Base-by-base conservation (phyloP, 2,888 invertebrate genomes). In the Flexamia atlantica region DNA sequence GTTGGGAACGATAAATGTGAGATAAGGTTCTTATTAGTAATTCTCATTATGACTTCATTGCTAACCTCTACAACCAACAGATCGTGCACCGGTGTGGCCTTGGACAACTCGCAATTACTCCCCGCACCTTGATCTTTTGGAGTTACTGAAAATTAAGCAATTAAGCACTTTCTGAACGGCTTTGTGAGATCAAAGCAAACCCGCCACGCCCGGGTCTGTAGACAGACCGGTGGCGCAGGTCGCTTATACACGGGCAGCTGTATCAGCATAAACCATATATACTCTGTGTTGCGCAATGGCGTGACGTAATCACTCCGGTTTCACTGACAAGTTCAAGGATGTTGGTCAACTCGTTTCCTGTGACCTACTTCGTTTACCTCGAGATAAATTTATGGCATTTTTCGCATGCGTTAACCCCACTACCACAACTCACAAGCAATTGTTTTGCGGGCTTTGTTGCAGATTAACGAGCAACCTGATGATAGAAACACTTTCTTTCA, bases 261-360 rank as follows among this genome's bases (percentile, higher is more conserved):
- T 79, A 50, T 30, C 79, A 36, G 79, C 53, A 30, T 28, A 30
- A 50, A 60, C 28, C 28, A 17, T 64, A 28, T 64, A 57, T 64
- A 64, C 28, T 64, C 64, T 64, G 30, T 64, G 64, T 79, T 46
- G 46, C 46, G 46, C 46, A 76, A 57, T 53, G 23, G 23, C 53
- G n/a, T 76, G 60, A 70, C 25, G 70, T 57, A 42, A 70, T 20
- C 40, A 14, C 14, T 68, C 23, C 40, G 17, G 36, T 46, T 72
- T 68, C 70, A 84, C 53, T 57, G 60, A 74, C 74, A 42, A 57
- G 80, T 57, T 79, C 83, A 80, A 80, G 70, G 79, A 53, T 80
- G 53, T 50, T 68, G 72, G 23, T 72, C 76, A 57, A 60, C 40
- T 60, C 0, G 32, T 64, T 32, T 32, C n/a, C 42, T 57, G 40